Conservation (phyloP, 2,797 vertebrate species). For the Oophaga sylvatica region DNA sequence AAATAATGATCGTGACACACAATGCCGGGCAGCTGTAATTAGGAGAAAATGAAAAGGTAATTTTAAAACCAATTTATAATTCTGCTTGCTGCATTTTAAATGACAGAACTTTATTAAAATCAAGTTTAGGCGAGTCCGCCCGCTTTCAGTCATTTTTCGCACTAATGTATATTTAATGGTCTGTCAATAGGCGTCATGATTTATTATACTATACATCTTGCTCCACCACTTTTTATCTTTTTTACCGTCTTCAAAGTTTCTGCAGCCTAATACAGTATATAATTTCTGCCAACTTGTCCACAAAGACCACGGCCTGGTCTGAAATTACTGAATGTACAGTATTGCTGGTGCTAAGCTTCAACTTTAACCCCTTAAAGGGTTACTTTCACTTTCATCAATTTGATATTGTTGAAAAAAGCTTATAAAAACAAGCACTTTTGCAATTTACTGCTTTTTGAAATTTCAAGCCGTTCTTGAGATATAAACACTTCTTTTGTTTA, state of each 20-base stretch:
- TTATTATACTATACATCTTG: conserved; percentile 27
- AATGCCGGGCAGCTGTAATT: conserved; percentile 47
- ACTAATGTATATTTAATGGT: conserved; percentile 56
- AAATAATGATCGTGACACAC: conserved; percentile 7
- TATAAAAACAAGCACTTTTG: too few relatives aligned
- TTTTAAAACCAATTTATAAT: conserved; percentile 47
- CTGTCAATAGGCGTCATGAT: conserved; percentile 22
- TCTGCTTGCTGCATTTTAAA: conserved; percentile 12
- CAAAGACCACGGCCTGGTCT: not conserved
- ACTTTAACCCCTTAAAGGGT: too few relatives aligned
- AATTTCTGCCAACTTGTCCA: not conserved
- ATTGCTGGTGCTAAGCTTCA: not conserved
- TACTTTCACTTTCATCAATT: too few relatives aligned
- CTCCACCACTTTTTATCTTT: not conserved
- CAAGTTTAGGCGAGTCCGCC: conserved; percentile 17
- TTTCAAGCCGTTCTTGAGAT: too few relatives aligned
- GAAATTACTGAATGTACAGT: not conserved
- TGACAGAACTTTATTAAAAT: conserved; percentile 42
- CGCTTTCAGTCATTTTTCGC: conserved; percentile 19
- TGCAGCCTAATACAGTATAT: not conserved
- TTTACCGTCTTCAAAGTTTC: not conserved
- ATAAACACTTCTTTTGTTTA: too few relatives aligned
- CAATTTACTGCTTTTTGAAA: too few relatives aligned
- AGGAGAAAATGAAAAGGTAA: conserved; percentile 52
- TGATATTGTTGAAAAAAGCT: too few relatives aligned